A percentile compares a stretch with the other conserved stretches of the same genome.
phyloP scores from a whole-genome alignment of 2,888 invertebrate genomes.

The Notocelia uddmanniana region DNA sequence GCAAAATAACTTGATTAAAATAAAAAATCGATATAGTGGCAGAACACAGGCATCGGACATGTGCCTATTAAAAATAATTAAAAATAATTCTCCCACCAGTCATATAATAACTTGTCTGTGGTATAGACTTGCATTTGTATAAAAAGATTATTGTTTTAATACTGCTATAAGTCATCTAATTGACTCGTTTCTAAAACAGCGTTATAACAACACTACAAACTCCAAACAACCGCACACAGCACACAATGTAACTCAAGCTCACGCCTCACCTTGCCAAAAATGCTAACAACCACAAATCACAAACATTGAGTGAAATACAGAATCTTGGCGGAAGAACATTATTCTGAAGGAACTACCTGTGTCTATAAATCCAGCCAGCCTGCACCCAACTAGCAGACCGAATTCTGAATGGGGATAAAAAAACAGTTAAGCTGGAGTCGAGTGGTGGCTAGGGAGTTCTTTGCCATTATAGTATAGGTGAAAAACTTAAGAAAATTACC shows the following conservation, averaged over 20 bases:
- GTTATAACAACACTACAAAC: slow-evolving; percentile 2
- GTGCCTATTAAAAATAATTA: no score
- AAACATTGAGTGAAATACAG: slow-evolving; percentile 40
- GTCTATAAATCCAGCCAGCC: slow-evolving; percentile 36
- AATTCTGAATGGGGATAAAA: slow-evolving; percentile 1
- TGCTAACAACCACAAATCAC: slow-evolving; percentile 39
- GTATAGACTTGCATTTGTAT: no score
- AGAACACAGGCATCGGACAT: no score
- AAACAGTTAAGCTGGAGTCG: slow-evolving; percentile 6
- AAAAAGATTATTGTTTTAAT: no score
- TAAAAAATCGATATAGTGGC: no score
- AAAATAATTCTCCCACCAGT: no score
- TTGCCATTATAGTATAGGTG: no score
- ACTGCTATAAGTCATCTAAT: no score
- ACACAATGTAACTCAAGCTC: slow-evolving; percentile 35
- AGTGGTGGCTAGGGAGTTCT: background rate
- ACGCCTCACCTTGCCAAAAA: slow-evolving; percentile 46
- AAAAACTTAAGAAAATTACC: no score
- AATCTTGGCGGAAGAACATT: slow-evolving; percentile 33
- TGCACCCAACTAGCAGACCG: slow-evolving; percentile 30
- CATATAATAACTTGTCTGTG: no score
- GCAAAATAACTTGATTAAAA: no score
- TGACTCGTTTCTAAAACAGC: background rate
- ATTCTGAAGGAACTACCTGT: slow-evolving; percentile 33
- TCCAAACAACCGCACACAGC: background rate